These are phyloP conservation scores for Acrossocheilus wenchowensis DNA, from an alignment of 2,797 vertebrate species.

Conservation along the genomic window DNA sequence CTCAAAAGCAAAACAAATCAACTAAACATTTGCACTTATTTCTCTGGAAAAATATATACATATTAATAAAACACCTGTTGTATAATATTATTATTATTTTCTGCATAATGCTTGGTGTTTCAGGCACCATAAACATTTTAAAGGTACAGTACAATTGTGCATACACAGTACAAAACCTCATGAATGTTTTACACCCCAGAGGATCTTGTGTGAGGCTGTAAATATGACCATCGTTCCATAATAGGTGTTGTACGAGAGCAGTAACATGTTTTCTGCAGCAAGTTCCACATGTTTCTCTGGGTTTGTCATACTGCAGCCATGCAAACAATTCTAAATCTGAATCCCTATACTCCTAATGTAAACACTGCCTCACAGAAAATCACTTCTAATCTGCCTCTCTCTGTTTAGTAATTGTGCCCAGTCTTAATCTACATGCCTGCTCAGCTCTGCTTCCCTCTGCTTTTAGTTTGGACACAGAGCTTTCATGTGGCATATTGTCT, in stretches of 20 bases:
- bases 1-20: neutral
- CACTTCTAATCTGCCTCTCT: constrained; percentile 41
- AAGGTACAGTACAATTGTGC: neutral
- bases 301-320: neutral
- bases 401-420: constrained; percentile 48
- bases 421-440: constrained; percentile 56
- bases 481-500: constrained; percentile 69
- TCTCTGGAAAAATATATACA: constrained; percentile 2
- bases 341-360: constrained; percentile 30
- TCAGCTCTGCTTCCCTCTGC: constrained; percentile 59
- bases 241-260: neutral
- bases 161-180: neutral
- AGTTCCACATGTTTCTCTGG: constrained; percentile 2
- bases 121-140: neutral
- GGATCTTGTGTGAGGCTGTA: constrained; percentile 18
- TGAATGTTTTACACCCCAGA: neutral
- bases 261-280: neutral
- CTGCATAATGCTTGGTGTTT: neutral
- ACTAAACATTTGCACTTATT: neutral
- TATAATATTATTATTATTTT: neutral
- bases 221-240: neutral
- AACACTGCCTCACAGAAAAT: constrained; percentile 22
- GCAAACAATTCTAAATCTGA: constrained; percentile 10
- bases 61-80: constrained; percentile 13
- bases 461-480: constrained; percentile 63